Percentiles rank a stretch among this genome's conserved stretches.
Conservation (phyloP, 1,140 invertebrate species). For the Hylyphantes graminicola region DNA sequence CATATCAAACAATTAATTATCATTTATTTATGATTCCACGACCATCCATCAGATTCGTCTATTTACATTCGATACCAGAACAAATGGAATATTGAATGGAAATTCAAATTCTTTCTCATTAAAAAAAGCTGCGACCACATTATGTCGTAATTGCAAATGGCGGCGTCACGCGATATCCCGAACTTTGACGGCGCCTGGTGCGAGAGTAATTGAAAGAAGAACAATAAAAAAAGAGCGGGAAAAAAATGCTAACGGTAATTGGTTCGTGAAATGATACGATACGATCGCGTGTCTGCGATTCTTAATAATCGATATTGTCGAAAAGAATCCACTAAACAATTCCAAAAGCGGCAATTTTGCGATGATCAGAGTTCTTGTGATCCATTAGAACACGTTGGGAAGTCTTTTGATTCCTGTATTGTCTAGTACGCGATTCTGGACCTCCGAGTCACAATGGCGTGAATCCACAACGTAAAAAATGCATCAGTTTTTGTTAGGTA, state of each 20-base stretch:
- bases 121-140: neutral
- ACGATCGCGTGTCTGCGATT: conserved; percentile 1
- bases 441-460: neutral
- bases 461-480: neutral
- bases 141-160: conserved; percentile 12
- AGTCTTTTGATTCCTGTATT: conserved; percentile 15
- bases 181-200: neutral
- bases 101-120: too few species aligned
- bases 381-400: conserved; percentile 2
- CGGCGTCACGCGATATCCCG: neutral
- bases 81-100: too few species aligned
- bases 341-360: conserved; percentile 6
- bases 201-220: conserved; percentile 27
- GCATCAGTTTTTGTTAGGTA: too few species aligned
- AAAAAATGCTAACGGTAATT: conserved; percentile 7
- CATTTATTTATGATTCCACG: too few species aligned
- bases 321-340: conserved; percentile 2
- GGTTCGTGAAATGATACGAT: conserved; percentile 29
- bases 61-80: too few species aligned
- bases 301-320: conserved; percentile 18
- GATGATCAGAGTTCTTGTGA: conserved; percentile 12
- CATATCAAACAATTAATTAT: too few species aligned
- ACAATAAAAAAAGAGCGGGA: neutral
- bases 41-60: too few species aligned
- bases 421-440: neutral